A percentile compares a stretch with the other conserved stretches of the same genome.
Conservation (phyloP, 2,888 invertebrate species). For the Ennomos erosarius region DNA sequence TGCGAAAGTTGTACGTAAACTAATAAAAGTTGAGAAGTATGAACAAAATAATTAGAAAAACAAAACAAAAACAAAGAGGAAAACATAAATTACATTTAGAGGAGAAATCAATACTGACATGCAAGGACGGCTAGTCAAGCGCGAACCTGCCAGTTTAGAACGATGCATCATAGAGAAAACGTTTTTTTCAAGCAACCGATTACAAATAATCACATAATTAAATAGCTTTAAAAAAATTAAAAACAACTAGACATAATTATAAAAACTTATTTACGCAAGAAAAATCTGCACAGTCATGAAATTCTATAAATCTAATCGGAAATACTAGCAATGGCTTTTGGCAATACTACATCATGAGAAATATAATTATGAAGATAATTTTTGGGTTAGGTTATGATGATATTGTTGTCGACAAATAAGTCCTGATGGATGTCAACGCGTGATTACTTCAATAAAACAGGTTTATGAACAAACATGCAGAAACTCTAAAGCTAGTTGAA, state of each 20-base stretch:
- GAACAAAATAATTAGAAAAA: slow-evolving; percentile 1
- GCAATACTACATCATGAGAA: too few species aligned
- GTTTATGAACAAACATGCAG: background rate
- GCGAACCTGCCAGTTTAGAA: background rate
- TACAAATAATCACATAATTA: too few species aligned
- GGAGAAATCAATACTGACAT: slow-evolving; percentile 9
- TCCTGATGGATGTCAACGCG: background rate
- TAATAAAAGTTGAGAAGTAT: background rate
- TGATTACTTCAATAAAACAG: background rate
- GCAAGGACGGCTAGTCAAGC: slow-evolving; percentile 1
- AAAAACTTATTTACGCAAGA: too few species aligned
- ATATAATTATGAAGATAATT: too few species aligned
- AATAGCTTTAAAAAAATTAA: too few species aligned
- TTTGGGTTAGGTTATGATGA: too few species aligned
- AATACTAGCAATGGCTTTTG: too few species aligned
- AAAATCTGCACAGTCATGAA: too few species aligned
- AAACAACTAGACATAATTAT: too few species aligned
- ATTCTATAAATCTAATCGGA: too few species aligned
- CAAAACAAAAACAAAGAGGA: slow-evolving; percentile 16
- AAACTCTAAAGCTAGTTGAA: slow-evolving; percentile 14
- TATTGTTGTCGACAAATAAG: too few species aligned
- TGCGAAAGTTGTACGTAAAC: background rate
- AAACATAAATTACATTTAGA: slow-evolving; percentile 6
- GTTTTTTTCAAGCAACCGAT: too few species aligned
- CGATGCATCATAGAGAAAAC: background rate